Percentiles rank a stretch among this genome's conserved stretches.
These are phyloP conservation scores for Gallinago solitaria DNA, from an alignment of 2,797 vertebrate species.

Conservation along the genomic window DNA sequence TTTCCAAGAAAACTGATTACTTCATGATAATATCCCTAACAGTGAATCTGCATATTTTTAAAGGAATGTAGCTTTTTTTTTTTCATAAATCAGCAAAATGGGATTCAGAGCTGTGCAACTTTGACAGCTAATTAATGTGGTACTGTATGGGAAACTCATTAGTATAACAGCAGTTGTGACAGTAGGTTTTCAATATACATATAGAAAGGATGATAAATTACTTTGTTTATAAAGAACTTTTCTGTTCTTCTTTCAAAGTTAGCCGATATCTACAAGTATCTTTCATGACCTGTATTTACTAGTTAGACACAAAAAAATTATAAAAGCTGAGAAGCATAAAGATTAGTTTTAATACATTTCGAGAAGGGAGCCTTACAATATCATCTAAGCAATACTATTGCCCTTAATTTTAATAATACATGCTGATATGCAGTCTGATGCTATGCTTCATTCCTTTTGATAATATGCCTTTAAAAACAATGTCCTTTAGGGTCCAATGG, in stretches of 20 bases:
- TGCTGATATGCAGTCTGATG: slow-evolving; percentile 31
- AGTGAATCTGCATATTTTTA: neutral
- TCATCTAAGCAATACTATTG: neutral
- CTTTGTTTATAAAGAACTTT: neutral
- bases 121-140: neutral
- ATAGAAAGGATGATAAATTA: neutral
- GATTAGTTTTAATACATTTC: slow-evolving; percentile 28
- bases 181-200: neutral
- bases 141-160: neutral
- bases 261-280: neutral
- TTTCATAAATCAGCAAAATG: neutral
- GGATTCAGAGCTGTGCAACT: neutral
- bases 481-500: slow-evolving; percentile 83
- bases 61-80: neutral
- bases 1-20: slow-evolving; percentile 2
- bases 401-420: slow-evolving; percentile 56
- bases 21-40: neutral
- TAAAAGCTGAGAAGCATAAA: neutral
- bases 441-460: slow-evolving; percentile 66
- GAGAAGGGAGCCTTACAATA: slow-evolving; percentile 18
- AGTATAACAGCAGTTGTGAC: neutral
- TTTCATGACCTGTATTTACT: slow-evolving; percentile 27
- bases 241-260: neutral
- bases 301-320: neutral
- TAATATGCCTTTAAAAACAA: slow-evolving; percentile 80